Evolutionary conservation across 2,113 vertebrate genomes (phyloP), one percentile per base, ranked within the genome.

Genomic region (Labrus mixtus): DNA sequence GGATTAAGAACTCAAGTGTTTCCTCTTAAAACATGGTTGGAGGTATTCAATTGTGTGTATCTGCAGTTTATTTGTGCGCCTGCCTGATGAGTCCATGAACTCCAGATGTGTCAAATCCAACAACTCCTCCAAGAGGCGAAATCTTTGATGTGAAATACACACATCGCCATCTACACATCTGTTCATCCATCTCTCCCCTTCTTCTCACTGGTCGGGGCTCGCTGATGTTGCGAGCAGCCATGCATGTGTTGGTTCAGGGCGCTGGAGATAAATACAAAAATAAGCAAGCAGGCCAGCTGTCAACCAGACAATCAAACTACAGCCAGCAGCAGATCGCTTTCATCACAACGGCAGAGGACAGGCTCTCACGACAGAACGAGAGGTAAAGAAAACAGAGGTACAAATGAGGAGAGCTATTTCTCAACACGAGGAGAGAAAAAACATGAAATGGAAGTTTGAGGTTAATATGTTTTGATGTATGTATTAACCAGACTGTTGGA

Each of bases 251-350:
- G 10, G 55, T 66, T 77, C 70, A 60, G 67, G 68, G 66, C 64
- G 6, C 61, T 29, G 19, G 57, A 33, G 78, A 90, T 86, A 85
- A 90, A 90, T 60, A 85, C 53, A 78, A 87, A 88, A 93, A 93
- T 80, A 92, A 90, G 90, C 86, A 86, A 80, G 59, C 8, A 8
- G 78, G 46, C 76, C 92, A 91, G 89, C 90, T 91, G 87, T 90
- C 78, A 83, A 65, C 53, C 86, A 89, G 79, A 89, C 79, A 81
- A 86, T 89, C 62, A 82, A 70, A 86, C 77, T 75, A 17, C 63
- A 82, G 87, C 81, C 71, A 73, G 81, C 76, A 74, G 76, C 43
- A 61, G 61, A 86, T 76, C 65, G n/a, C 83, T 85, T 88, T 84
- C 81, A 90, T 86, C 81, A n/a, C 55, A 20, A 74, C 57, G 29